Percentiles rank a stretch among this genome's conserved stretches.
Evolutionary conservation across 2,113 vertebrate genomes (phyloP).

Genomic region (Microcebus lehilahytsara): DNA sequence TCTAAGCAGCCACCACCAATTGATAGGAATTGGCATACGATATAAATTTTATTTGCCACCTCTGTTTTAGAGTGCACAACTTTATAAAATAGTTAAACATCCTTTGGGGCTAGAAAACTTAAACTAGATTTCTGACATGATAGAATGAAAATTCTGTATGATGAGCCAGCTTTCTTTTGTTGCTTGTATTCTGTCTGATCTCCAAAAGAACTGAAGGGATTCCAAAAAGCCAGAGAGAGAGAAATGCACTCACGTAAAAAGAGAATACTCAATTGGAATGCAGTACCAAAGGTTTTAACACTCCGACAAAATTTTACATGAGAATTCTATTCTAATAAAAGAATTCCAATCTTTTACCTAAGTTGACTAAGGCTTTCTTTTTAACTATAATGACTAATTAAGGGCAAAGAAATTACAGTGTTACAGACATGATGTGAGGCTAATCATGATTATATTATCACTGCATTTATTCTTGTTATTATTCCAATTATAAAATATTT

Average conservation of each 20-base stretch:
- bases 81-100: slow-evolving; percentile 67
- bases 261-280: slow-evolving; percentile 33
- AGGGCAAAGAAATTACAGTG: neutral
- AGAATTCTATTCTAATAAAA: slow-evolving; percentile 25
- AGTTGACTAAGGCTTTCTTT: neutral
- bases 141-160: slow-evolving; percentile 62
- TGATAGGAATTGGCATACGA: slow-evolving; percentile 1
- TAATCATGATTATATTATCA: neutral
- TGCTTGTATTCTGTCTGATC: slow-evolving; percentile 68
- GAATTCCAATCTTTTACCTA: slow-evolving; percentile 15
- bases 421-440: neutral
- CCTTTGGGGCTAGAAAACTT: slow-evolving; percentile 28
- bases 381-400: slow-evolving; percentile 35
- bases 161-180: slow-evolving; percentile 61
- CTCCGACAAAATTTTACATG: slow-evolving; percentile 37
- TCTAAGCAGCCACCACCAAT: slow-evolving; percentile 26
- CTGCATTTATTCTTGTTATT: neutral
- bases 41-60: slow-evolving; percentile 22
- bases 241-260: slow-evolving; percentile 33
- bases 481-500: neutral
- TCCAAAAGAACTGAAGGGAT: slow-evolving; percentile 52
- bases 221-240: slow-evolving; percentile 26
- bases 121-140: slow-evolving; percentile 50
- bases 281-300: neutral
- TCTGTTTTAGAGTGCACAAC: slow-evolving; percentile 51